Base-by-base conservation (phyloP, 2,888 invertebrate genomes). In the Heliconius ethilla region DNA sequence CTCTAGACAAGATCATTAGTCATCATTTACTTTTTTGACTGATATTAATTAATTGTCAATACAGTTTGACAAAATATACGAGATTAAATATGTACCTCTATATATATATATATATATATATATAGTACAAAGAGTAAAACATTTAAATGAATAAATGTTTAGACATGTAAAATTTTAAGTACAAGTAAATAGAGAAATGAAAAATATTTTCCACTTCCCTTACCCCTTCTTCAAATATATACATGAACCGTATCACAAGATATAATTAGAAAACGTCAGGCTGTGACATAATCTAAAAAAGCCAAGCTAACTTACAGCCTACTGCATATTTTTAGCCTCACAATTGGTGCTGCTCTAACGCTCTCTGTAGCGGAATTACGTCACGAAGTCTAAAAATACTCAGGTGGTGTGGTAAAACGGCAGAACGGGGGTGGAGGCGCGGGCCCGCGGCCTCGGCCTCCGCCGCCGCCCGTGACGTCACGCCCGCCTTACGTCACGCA, bases 301-400 rank as follows among this genome's bases (percentile, higher is more conserved):
- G 45, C 45, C 27, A 51, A 73, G 40, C 51, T 75, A 25, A 74
- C n/a, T 45, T 63, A 67, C 37, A 75, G 81, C 73, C 81, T 76
- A 78, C 75, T 75, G 81, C 81, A 84, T 86, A 85, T 84, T 86
- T 86, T 85, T 87, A 87, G 83, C 82, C 82, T 81, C 85, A 86
- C 83, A 83, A 86, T 88, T 87, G 82, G 82, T 83, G 83, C 83
- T 81, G 82, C 81, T 85, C 82, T 85, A 87, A 84, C 84, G 86
- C 83, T 87, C 87, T 87, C 86, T 84, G 86, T 87, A 87, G 86
- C 87, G 85, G 83, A 85, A 87, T 92, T 90, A 91, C 93, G 93
- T 94, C 94, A 93, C 86, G 80, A 83, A 89, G 83, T 90, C 92
- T 93, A 93, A 91, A 93, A 91, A 93, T 93, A 93, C 83, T 83